Base-by-base conservation (phyloP, 2,797 vertebrate species). In the Tachyglossus aculeatus region DNA sequence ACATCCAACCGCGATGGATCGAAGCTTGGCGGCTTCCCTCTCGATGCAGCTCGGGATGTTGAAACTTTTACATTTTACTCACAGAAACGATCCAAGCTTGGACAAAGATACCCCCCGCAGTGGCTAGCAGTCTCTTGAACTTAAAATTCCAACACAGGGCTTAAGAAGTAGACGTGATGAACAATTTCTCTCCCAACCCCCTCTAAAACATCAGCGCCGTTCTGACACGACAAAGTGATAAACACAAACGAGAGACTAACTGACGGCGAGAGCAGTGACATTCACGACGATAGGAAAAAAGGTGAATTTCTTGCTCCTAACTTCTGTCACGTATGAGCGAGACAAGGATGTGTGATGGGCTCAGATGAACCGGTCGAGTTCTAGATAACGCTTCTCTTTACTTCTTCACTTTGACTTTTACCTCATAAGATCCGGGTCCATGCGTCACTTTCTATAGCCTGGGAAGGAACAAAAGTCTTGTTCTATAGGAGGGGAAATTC, bases 381-480 rank as follows among this genome's bases (percentile, higher is more conserved):
- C n/a, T n/a, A n/a, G n/a, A n/a, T n/a, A n/a, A n/a, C n/a, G n/a
- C n/a, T n/a, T n/a, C n/a, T n/a, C n/a, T n/a, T n/a, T n/a, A n/a
- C n/a, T n/a, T n/a, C n/a, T n/a, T n/a, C n/a, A n/a, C n/a, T n/a
- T n/a, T n/a, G n/a, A n/a, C n/a, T n/a, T n/a, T n/a, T n/a, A n/a
- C n/a, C n/a, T n/a, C n/a, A n/a, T n/a, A n/a, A n/a, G n/a, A n/a
- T n/a, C n/a, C n/a, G n/a, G n/a, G n/a, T 38, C 62, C 37, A 16
- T 25, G n/a, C 10, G 19, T 72, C 37, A 31, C 51, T 53, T 73
- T 74, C 40, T 65, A 62, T 19, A 24, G 12, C 37, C 32, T n/a
- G 11, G n/a, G 8, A 60, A 77, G 72, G 56, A 84, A 78, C 54
- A 15, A 12, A 76, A 82, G 53, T 81, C 66, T 78, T 84, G 62